Evolutionary conservation across 1,140 invertebrate genomes (phyloP).

Genomic region (fruit fly (Drosophila melanogaster)): Release_6_plus_ISO1_MT NC_004354.4:13494001-13494500

Average conservation of each 20-base stretch:
- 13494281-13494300: slow-evolving; percentile 23
- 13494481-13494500: not conserved
- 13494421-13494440: no score
- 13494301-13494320: slow-evolving; percentile 32
- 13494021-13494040: slow-evolving; percentile 29
- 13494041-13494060: slow-evolving; percentile 58
- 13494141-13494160: slow-evolving; percentile 54
- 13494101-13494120: slow-evolving; percentile 83
- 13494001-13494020: not conserved
- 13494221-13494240: not conserved
- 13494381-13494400: no score
- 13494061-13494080: slow-evolving; percentile 83
- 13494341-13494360: not conserved
- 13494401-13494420: no score
- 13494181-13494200: slow-evolving; percentile 5
- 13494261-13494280: slow-evolving; percentile 5
- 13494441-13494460: no score
- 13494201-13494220: not conserved
- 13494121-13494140: slow-evolving; percentile 74
- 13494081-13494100: slow-evolving; percentile 84
- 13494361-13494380: not conserved
- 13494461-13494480: not conserved
- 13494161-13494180: slow-evolving; percentile 3
- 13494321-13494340: slow-evolving; percentile 10
- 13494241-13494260: not conserved